These are phyloP conservation scores for Halictus quadricinctus DNA, from an alignment of 2,888 invertebrate species.

Conservation along the genomic window DNA sequence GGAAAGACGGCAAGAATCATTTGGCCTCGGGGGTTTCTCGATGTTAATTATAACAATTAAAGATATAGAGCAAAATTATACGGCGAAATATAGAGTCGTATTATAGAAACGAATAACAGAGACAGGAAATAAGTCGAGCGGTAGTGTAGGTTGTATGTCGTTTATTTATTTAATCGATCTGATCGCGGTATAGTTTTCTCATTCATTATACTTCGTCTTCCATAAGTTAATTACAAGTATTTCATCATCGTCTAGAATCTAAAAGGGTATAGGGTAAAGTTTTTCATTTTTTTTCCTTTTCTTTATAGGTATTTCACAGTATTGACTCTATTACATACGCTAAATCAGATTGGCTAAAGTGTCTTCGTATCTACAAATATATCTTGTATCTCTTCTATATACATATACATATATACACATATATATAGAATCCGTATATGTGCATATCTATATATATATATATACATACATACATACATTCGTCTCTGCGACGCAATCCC, in stretches of 20 bases:
- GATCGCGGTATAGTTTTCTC: slow-evolving; percentile 73
- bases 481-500: slow-evolving; percentile 12
- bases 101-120: not conserved
- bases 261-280: slow-evolving; percentile 72
- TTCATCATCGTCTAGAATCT: slow-evolving; percentile 69
- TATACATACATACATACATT: slow-evolving; percentile 58
- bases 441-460: slow-evolving; percentile 59
- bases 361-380: slow-evolving; percentile 80
- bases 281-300: slow-evolving; percentile 48
- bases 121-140: not conserved
- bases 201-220: slow-evolving; percentile 73
- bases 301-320: slow-evolving; percentile 79
- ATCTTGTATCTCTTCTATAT: slow-evolving; percentile 65
- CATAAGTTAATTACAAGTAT: slow-evolving; percentile 80
- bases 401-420: slow-evolving; percentile 61
- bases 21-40: too few relatives aligned
- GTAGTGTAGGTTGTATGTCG: slow-evolving; percentile 51
- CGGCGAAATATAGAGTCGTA: not conserved
- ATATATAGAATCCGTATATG: slow-evolving; percentile 46
- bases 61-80: not conserved
- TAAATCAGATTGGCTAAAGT: slow-evolving; percentile 78
- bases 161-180: slow-evolving; percentile 75
- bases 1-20: too few relatives aligned
- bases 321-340: slow-evolving; percentile 79
- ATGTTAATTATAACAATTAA: not conserved